Evolutionary conservation across 2,888 invertebrate species (phyloP).

Genomic region (Xylota segnis): DNA sequence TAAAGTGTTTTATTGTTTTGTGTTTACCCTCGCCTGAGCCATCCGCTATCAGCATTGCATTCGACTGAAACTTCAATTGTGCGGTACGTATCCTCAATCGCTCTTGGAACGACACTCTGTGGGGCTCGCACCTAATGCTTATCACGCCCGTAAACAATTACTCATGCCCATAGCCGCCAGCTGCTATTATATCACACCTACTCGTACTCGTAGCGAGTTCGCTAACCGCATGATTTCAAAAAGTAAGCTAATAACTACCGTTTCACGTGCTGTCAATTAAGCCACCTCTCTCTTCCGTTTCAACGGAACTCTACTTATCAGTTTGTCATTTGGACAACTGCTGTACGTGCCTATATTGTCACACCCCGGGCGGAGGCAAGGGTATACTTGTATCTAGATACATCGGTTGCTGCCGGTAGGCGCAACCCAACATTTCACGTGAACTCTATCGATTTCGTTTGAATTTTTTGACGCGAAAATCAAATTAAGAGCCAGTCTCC

Average conservation of each 20-base stretch:
- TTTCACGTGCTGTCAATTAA: neutral
- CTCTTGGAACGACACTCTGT: neutral
- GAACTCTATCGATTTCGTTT: constrained; percentile 12
- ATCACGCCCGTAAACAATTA: constrained; percentile 4
- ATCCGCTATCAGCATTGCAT: neutral
- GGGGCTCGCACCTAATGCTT: neutral
- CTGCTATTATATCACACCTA: no score
- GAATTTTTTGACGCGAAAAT: constrained; percentile 3
- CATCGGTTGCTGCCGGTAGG: neutral
- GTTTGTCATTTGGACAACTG: neutral
- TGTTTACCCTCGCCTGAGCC: neutral
- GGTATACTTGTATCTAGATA: no score
- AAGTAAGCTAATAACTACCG: neutral
- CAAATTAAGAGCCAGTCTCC: neutral
- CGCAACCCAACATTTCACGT: neutral
- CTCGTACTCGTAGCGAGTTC: no score
- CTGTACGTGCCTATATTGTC: neutral
- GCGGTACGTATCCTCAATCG: neutral
- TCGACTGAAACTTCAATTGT: no score
- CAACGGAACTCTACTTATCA: neutral
- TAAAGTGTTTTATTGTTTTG: neutral
- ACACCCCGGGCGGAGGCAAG: neutral
- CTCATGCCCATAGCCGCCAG: neutral
- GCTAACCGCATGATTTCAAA: neutral
- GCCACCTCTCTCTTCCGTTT: neutral